A percentile compares a stretch with the other conserved stretches of the same genome.
Evolutionary conservation across 2,797 vertebrate species (phyloP).

Genomic region (Enteromius argenteus): DNA sequence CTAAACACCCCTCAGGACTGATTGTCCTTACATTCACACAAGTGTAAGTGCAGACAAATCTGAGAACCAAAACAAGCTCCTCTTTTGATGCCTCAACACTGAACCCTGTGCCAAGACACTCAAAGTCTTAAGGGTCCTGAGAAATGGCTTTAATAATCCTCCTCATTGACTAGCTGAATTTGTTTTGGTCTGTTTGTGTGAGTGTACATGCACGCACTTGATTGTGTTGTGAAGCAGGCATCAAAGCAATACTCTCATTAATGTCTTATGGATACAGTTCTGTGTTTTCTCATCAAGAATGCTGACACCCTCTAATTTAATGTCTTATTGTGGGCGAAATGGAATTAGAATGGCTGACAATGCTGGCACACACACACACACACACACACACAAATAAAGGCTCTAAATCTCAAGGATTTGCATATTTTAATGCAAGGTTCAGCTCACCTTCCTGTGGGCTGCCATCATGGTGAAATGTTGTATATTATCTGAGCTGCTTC

Average conservation of each 20-base stretch:
- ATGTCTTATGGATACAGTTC: constrained; percentile 16
- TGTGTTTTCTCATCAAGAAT: constrained; percentile 22
- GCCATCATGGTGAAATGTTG: background rate
- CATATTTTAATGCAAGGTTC: constrained; percentile 16
- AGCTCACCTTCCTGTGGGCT: background rate
- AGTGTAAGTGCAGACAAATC: background rate
- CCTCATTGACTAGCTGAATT: constrained; percentile 12
- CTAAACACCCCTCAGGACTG: background rate
- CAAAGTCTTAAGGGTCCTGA: background rate
- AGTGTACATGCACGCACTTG: background rate
- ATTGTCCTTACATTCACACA: constrained; percentile 21
- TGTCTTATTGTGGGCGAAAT: constrained; percentile 36
- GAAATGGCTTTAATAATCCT: constrained; percentile 11
- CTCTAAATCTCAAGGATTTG: constrained; percentile 1
- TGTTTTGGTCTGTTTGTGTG: constrained; percentile 19
- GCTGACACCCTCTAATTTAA: constrained; percentile 38
- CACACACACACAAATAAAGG: background rate
- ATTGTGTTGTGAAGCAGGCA: constrained; percentile 4
- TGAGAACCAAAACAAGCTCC: constrained; percentile 13
- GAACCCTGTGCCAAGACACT: background rate
- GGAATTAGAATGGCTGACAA: constrained; percentile 47
- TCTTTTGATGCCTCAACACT: background rate
- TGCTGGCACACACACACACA: background rate
- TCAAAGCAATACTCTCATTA: constrained; percentile 32
- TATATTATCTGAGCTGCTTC: constrained; percentile 1